Evolutionary conservation across 1,140 invertebrate genomes (phyloP), one percentile per base, ranked within the genome.

Genomic region (Wasmannia auropunctata): DNA sequence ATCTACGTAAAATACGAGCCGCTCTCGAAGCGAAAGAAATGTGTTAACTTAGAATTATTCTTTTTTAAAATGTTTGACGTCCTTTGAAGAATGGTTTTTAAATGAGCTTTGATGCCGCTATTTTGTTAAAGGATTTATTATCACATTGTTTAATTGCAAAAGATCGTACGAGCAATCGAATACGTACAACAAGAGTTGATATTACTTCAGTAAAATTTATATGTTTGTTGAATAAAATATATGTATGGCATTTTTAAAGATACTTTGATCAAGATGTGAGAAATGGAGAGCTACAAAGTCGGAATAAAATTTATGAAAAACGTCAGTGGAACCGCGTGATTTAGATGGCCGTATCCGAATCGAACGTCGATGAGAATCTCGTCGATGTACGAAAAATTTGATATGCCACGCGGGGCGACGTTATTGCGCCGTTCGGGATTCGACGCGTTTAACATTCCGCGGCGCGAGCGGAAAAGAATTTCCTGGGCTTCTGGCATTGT

Each of bases 1-100:
- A 56, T 76, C 63, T 79, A 25, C 14, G 60, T 89, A 76, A 89
- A 90, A 89, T 90, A 85, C 34, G 16, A 75, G n/a, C 25, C 46
- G 28, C 34, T 46, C 31, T 46, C 31, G 25, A 58, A 43, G 62
- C 37, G 28, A 89, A 90, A 90, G 86, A 90, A 85, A 89, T 90
- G 79, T 70, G 43, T 56, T 74, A 49, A 75, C 49, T 74, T 63
- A 19, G 43, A 89, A 83, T 88, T 76, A 60, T 40, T 49, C 62
- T 43, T 70, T 74, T 74, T 75, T 77, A 25, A 54, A 49, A 58
- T 10, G 31, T 60, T 65, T 65, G 49, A n/a, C 77, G 51, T 56
- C 7, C 19, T 25, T n/a, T 49, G 37, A 76, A 75, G 31, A 56
- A 80, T 80, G 80, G 31, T 67, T 60, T 43, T 60, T 19, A 80